A percentile compares a stretch with the other conserved stretches of the same genome.
Conservation (phyloP, 1,140 invertebrate genomes). For the Plodia interpunctella region DNA sequence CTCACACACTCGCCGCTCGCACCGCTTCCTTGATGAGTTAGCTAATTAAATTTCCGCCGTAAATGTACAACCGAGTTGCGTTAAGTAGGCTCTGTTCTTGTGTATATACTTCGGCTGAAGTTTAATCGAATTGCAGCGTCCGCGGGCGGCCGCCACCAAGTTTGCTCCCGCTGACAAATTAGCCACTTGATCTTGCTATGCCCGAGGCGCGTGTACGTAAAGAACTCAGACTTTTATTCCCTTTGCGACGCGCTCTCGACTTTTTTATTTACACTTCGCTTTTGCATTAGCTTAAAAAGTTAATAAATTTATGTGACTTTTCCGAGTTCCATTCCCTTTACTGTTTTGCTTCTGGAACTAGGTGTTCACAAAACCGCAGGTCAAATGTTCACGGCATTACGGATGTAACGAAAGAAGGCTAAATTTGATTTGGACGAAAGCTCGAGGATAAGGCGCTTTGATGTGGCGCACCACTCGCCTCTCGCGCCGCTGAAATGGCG, state of each 20-base stretch:
- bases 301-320: conserved; percentile 7
- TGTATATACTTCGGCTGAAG: conserved; percentile 54
- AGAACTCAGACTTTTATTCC: conserved; percentile 46
- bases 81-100: conserved; percentile 62
- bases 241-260: conserved; percentile 30
- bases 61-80: conserved; percentile 54
- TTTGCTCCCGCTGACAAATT: conserved; percentile 66
- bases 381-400: conserved; percentile 44
- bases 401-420: conserved; percentile 66
- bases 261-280: conserved; percentile 31
- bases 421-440: conserved; percentile 71
- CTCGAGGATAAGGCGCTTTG: conserved; percentile 58
- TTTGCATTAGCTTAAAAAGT: conserved; percentile 23
- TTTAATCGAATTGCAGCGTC: conserved; percentile 71
- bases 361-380: conserved; percentile 26
- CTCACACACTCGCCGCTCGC: background rate
- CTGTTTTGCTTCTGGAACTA: conserved; percentile 13
- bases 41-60: conserved; percentile 64
- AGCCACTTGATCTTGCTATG: conserved; percentile 57
- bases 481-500: conserved; percentile 54
- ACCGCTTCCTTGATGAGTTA: conserved; percentile 40
- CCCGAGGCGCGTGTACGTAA: conserved; percentile 41
- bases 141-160: conserved; percentile 47
- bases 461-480: conserved; percentile 52
- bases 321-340: conserved; percentile 5